phyloP scores from a whole-genome alignment of 2,888 invertebrate species.

The Kryphioiulus occultus region DNA sequence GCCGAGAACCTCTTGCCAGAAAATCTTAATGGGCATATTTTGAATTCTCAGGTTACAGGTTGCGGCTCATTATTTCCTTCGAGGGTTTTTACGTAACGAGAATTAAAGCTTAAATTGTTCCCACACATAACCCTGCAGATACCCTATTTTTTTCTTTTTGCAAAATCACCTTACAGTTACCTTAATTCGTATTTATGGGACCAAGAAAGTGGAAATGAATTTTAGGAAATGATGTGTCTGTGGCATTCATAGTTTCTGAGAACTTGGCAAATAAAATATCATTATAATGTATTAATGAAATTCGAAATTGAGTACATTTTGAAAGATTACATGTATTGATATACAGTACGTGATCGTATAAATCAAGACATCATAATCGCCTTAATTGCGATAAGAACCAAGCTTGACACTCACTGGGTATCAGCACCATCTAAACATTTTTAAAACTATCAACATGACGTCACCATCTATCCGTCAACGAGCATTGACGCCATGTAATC shows the following conservation, averaged over 20 bases:
- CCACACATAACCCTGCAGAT: too few relatives aligned
- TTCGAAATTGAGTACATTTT: too few relatives aligned
- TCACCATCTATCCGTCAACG: background rate
- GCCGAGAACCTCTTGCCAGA: background rate
- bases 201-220: background rate
- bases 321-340: too few relatives aligned
- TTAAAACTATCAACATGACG: background rate
- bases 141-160: too few relatives aligned
- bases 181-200: too few relatives aligned
- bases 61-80: background rate
- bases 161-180: too few relatives aligned
- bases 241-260: too few relatives aligned
- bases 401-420: background rate
- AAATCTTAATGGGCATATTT: background rate
- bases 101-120: background rate
- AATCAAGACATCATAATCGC: background rate
- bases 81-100: background rate
- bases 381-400: background rate
- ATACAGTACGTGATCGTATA: too few relatives aligned
- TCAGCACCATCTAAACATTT: background rate
- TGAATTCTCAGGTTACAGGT: background rate
- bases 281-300: too few relatives aligned
- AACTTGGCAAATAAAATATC: too few relatives aligned
- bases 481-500: background rate
- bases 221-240: too few relatives aligned